Base-by-base conservation (phyloP, 2,888 invertebrate species). In the Anagyrus pseudococci region DNA sequence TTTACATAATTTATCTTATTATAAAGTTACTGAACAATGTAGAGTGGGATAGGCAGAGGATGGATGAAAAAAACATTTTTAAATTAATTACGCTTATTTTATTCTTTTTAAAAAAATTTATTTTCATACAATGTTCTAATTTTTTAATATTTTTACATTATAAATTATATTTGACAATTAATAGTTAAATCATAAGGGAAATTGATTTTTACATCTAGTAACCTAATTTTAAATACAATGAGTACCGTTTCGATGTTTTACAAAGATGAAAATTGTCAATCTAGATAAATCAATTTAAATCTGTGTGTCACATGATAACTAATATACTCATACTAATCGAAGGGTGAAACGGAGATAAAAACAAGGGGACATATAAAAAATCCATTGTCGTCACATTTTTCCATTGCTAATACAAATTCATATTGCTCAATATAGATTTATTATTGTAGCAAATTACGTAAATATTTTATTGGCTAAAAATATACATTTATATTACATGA, bases 401-500 rank as follows among this genome's bases (percentile, higher is more conserved):
- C 7, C 23, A 49, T 49, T 54, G 26, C 37, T 49, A 58, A 49
- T 54, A 48, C 58, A 61, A 29, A 40, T 44, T 46, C 25, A 43
- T 52, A 60, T 60, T 57, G 60, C 54, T 54, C 49, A 50, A 55
- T 54, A 22, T 58, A 59, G 58, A 52, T 58, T 61, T 37, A 49
- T 60, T 56, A 47, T 49, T 15, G 46, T 61, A 64, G 61, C 54
- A 58, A 64, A 64, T 61, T 58, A 61, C 50, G 53, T 58, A 62
- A 54, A 55, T 57, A 55, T 44, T 13, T 65, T 62, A 62, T 62
- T 47, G 29, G 26, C 54, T 58, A 65, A 65, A 65, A 50, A 58
- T 61, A 58, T 61, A 65, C 33, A 33, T 48, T 22, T 58, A 53
- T 49, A 57, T 46, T 47, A 61, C 44, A 56, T 46, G 54, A 62